These are phyloP conservation scores for Acanthosoma haemorrhoidale DNA, from an alignment of 2,888 invertebrate species.

Conservation along the genomic window DNA sequence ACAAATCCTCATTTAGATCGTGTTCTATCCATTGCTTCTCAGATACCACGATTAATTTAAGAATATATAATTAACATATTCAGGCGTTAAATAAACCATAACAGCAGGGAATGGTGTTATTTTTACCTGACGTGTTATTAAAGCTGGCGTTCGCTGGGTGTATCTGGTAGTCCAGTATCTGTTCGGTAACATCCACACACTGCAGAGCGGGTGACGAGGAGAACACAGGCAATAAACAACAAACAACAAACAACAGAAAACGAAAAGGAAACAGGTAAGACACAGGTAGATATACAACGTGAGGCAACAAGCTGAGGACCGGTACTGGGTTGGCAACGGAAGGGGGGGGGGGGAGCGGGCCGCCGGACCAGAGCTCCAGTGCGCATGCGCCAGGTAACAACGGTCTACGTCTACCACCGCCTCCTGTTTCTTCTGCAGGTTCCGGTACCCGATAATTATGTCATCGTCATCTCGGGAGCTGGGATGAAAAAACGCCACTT, in stretches of 20 bases:
- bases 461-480: background rate
- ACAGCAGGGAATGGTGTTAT: no score
- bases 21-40: no score
- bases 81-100: no score
- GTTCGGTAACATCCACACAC: background rate
- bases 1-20: no score
- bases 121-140: background rate
- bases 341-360: conserved; percentile 1
- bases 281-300: no score
- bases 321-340: background rate
- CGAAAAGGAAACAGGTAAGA: background rate
- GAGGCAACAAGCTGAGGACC: no score
- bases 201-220: background rate
- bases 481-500: background rate
- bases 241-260: background rate
- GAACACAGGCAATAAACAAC: background rate
- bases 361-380: background rate
- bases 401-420: background rate
- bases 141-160: background rate
- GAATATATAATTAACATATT: no score
- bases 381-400: conserved; percentile 9
- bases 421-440: background rate
- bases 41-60: no score
- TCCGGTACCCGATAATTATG: background rate
- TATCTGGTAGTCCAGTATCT: background rate